Percentiles rank a stretch among this genome's conserved stretches.
phyloP scores from a whole-genome alignment of 2,888 invertebrate species.

The Tineola bisselliella region DNA sequence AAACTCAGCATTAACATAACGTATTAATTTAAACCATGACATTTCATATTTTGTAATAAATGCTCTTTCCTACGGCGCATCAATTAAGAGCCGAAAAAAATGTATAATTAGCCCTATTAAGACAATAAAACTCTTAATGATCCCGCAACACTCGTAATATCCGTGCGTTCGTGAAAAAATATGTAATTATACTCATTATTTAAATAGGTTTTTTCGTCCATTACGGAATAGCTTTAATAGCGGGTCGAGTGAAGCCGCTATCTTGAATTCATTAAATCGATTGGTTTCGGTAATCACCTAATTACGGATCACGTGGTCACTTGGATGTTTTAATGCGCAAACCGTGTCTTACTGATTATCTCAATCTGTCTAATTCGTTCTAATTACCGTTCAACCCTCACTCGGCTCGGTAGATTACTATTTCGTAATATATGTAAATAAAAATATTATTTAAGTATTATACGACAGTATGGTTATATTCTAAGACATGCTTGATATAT shows the following conservation, averaged over 20 bases:
- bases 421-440: neutral
- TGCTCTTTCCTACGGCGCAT: slow-evolving; percentile 60
- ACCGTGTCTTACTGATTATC: slow-evolving; percentile 60
- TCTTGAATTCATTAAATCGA: slow-evolving; percentile 65
- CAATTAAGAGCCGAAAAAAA: slow-evolving; percentile 66
- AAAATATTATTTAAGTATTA: neutral
- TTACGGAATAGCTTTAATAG: slow-evolving; percentile 58
- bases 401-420: neutral
- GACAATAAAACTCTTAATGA: slow-evolving; percentile 68
- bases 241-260: slow-evolving; percentile 52
- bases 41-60: slow-evolving; percentile 67
- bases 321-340: slow-evolving; percentile 62
- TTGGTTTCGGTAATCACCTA: slow-evolving; percentile 67
- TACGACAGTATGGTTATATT: neutral
- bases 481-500: too few species aligned
- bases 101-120: slow-evolving; percentile 67
- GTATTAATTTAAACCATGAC: slow-evolving; percentile 65
- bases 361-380: slow-evolving; percentile 49
- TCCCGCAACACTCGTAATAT: slow-evolving; percentile 63
- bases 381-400: slow-evolving; percentile 41
- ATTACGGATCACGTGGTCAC: slow-evolving; percentile 59
- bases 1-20: slow-evolving; percentile 61
- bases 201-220: slow-evolving; percentile 62
- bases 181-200: slow-evolving; percentile 67
- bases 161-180: slow-evolving; percentile 63